Percentiles rank a stretch among this genome's conserved stretches.
Evolutionary conservation across 2,797 vertebrate genomes (phyloP).

Genomic region (Anas bernieri): DNA sequence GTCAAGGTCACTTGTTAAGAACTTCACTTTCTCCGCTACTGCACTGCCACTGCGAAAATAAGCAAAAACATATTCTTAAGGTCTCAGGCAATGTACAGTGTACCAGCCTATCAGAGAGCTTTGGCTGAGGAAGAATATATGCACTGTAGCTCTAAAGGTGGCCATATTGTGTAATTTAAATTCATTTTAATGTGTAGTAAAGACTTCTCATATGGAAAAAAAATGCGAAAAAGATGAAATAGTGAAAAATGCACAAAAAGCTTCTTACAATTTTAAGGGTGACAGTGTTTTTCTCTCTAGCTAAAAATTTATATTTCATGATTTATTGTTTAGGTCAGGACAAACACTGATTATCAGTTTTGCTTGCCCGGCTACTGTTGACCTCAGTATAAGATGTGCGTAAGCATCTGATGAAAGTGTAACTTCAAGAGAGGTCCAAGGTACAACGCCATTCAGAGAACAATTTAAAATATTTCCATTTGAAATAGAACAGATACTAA

Average conservation of each 20-base stretch:
- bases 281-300: not conserved
- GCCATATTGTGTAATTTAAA: conserved; percentile 2
- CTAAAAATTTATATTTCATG: conserved; percentile 28
- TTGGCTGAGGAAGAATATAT: conserved; percentile 53
- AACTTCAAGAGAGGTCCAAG: not conserved
- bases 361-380: conserved; percentile 29
- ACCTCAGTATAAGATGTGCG: not conserved
- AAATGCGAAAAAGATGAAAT: conserved; percentile 5
- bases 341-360: conserved; percentile 22
- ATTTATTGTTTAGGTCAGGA: conserved; percentile 11
- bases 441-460: conserved; percentile 39
- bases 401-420: not conserved
- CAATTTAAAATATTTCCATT: conserved; percentile 31
- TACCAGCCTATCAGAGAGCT: conserved; percentile 41
- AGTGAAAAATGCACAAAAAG: conserved; percentile 33
- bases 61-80: conserved; percentile 67
- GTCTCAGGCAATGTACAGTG: conserved; percentile 64
- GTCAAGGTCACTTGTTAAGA: conserved; percentile 72
- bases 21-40: conserved; percentile 76
- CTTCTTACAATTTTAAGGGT: not conserved
- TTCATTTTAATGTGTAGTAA: conserved; percentile 31
- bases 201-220: conserved; percentile 19
- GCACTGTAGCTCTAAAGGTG: conserved; percentile 22
- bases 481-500: conserved; percentile 16
- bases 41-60: conserved; percentile 75